phyloP scores from a whole-genome alignment of 2,797 vertebrate species.

The Micromesistius poutassou region DNA sequence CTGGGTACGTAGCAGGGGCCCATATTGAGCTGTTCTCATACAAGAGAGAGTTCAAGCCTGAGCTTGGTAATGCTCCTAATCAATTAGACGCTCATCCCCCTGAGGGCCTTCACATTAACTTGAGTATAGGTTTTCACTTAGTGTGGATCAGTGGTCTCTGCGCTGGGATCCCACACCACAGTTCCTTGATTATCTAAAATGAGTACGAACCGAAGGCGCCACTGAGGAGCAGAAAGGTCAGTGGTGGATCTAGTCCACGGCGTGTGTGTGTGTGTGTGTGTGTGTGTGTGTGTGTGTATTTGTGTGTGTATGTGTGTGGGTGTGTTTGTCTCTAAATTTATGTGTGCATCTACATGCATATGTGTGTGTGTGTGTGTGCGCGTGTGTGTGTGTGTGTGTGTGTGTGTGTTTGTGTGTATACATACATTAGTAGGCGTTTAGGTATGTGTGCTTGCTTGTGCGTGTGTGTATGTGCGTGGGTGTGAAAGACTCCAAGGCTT shows the following conservation, averaged over 20 bases:
- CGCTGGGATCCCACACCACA: slow-evolving; percentile 69
- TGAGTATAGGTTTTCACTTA: slow-evolving; percentile 78
- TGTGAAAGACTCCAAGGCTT: no score
- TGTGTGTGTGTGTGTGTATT: slow-evolving; percentile 10
- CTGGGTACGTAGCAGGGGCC: slow-evolving; percentile 41
- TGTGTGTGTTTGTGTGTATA: no score
- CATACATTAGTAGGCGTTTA: no score
- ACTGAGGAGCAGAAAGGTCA: slow-evolving; percentile 51
- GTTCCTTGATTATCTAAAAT: slow-evolving; percentile 74
- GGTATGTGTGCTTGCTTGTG: no score
- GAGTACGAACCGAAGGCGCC: slow-evolving; percentile 66
- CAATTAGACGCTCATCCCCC: slow-evolving; percentile 71
- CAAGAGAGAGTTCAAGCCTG: slow-evolving; percentile 64
- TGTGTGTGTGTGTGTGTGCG: no score
- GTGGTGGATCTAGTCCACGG: neutral
- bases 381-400: no score
- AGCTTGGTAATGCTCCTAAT: slow-evolving; percentile 72
- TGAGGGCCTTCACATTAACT: slow-evolving; percentile 73
- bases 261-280: slow-evolving; percentile 10
- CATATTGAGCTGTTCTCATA: slow-evolving; percentile 60
- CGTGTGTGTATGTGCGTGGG: no score
- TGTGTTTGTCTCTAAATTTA: no score
- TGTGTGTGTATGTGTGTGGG: slow-evolving; percentile 16
- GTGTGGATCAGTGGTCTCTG: slow-evolving; percentile 73
- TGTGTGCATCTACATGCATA: no score